phyloP scores from a whole-genome alignment of 1,140 invertebrate genomes.

The Brachionus angularis region DNA sequence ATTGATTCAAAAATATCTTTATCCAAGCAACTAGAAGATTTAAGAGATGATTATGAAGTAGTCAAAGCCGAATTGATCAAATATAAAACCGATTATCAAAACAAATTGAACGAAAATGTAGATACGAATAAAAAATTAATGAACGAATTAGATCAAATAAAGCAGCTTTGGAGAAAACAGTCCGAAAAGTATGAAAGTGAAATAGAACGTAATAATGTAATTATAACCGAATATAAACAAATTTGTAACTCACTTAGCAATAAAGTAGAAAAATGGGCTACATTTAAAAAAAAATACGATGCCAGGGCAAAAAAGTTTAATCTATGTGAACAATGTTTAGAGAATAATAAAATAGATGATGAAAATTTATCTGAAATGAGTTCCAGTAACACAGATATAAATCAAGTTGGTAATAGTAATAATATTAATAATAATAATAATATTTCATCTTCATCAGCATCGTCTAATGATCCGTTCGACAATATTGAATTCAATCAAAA shows the following conservation, averaged over 20 bases:
- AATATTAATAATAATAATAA: too few relatives aligned
- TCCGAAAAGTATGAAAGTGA: slow-evolving; percentile 14
- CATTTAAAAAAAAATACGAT: slow-evolving; percentile 4
- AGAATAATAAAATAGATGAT: background rate
- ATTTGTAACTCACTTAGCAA: slow-evolving; percentile 31
- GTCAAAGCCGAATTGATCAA: slow-evolving; percentile 9
- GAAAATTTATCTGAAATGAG: background rate
- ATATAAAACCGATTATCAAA: slow-evolving; percentile 34
- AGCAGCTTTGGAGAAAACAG: slow-evolving; percentile 26
- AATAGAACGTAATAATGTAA: slow-evolving; percentile 11
- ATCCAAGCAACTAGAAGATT: slow-evolving; percentile 61
- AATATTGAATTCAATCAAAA: background rate
- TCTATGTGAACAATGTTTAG: background rate
- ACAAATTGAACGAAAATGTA: slow-evolving; percentile 15
- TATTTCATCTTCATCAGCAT: background rate
- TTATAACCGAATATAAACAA: slow-evolving; percentile 36
- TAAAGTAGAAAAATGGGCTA: slow-evolving; percentile 30
- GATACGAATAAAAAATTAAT: slow-evolving; percentile 40
- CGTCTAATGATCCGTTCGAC: background rate
- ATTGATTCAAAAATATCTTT: slow-evolving; percentile 64
- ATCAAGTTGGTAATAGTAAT: too few relatives aligned
- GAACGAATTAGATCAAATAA: slow-evolving; percentile 34
- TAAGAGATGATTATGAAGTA: slow-evolving; percentile 48
- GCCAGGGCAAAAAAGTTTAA: background rate
- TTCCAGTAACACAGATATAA: background rate